These are phyloP conservation scores for Poeciliopsis presidionis DNA, from an alignment of 2,797 vertebrate genomes.

Conservation along the genomic window DNA sequence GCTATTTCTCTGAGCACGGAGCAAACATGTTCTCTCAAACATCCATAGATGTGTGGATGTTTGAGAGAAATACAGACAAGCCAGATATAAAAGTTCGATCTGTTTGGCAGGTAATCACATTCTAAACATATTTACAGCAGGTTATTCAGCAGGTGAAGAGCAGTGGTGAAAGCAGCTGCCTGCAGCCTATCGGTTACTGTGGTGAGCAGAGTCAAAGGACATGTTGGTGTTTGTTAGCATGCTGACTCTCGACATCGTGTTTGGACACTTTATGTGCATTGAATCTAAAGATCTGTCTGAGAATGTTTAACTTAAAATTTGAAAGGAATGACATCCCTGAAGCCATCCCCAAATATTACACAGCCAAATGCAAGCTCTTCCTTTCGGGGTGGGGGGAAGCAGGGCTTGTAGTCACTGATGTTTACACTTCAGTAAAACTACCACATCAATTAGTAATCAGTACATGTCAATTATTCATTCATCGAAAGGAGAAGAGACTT, in stretches of 20 bases:
- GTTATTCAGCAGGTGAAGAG: constrained; percentile 9
- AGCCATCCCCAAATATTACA: background rate
- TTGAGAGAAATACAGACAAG: background rate
- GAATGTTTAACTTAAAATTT: constrained; percentile 19
- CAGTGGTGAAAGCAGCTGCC: constrained; percentile 2
- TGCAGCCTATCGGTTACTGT: constrained; percentile 24
- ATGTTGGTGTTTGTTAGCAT: background rate
- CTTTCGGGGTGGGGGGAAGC: background rate
- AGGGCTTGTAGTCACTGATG: background rate
- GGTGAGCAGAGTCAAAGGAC: background rate
- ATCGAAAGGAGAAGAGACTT: background rate
- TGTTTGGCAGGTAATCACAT: constrained; percentile 3
- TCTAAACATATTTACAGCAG: constrained; percentile 31
- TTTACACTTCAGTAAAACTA: background rate
- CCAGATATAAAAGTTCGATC: constrained; percentile 1
- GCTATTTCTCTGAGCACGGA: background rate
- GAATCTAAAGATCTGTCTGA: constrained; percentile 13
- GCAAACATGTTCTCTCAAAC: too few species aligned
- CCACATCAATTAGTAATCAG: background rate
- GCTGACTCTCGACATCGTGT: background rate
- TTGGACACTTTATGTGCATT: constrained; percentile 1
- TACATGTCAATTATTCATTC: constrained; percentile 13
- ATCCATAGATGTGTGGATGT: background rate
- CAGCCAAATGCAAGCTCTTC: background rate
- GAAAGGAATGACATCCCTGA: constrained; percentile 14